Evolutionary conservation across 2,113 vertebrate species (phyloP).

Genomic region (Gasterosteus nipponicus): DNA sequence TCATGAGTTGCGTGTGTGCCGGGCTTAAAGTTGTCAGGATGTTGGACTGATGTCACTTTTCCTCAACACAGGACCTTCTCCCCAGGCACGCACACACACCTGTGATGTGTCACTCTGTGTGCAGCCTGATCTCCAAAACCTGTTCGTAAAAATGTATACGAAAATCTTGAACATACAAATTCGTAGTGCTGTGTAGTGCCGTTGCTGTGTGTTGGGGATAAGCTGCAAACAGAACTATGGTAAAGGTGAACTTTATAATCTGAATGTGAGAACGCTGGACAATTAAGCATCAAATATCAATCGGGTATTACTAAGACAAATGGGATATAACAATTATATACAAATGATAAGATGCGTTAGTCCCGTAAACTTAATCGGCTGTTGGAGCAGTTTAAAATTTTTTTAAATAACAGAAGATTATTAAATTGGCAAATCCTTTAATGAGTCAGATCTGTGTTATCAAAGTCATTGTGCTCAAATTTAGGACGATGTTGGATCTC

Average conservation of each 20-base stretch:
- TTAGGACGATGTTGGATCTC: background rate
- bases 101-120: background rate
- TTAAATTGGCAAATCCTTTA: background rate
- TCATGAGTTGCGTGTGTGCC: slow-evolving; percentile 44
- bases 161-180: too few relatives aligned
- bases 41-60: slow-evolving; percentile 47
- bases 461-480: background rate
- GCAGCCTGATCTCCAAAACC: too few relatives aligned
- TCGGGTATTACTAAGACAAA: background rate
- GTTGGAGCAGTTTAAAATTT: background rate
- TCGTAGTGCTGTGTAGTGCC: too few relatives aligned
- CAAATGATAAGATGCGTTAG: background rate
- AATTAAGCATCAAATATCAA: background rate
- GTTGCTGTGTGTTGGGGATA: too few relatives aligned
- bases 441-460: background rate
- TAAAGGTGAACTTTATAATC: background rate
- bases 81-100: background rate
- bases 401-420: too few relatives aligned
- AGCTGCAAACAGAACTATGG: background rate
- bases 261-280: background rate
- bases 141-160: too few relatives aligned
- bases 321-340: background rate
- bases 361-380: background rate
- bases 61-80: slow-evolving; percentile 9
- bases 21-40: slow-evolving; percentile 39